A percentile compares a stretch with the other conserved stretches of the same genome.
phyloP scores from a whole-genome alignment of 2,888 invertebrate genomes.

The Eilema depressum region DNA sequence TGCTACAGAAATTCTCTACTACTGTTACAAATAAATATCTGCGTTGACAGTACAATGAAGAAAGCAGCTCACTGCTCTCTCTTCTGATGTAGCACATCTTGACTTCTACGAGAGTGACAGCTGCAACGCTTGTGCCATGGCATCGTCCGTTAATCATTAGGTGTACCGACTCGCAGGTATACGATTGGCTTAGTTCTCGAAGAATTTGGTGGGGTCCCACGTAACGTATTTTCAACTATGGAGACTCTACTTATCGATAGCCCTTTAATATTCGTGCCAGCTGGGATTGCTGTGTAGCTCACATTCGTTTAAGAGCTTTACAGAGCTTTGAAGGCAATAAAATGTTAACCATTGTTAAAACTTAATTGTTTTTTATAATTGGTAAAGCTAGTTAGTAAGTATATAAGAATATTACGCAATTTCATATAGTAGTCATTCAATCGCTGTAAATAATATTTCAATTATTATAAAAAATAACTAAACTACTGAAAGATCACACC shows the following conservation, averaged over 20 bases:
- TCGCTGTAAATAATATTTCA: constrained; percentile 6
- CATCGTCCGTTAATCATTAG: not conserved
- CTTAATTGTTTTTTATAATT: too few relatives aligned
- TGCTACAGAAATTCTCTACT: not conserved
- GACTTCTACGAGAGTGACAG: not conserved
- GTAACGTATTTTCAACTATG: too few relatives aligned
- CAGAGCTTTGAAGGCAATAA: too few relatives aligned
- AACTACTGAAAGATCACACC: too few relatives aligned
- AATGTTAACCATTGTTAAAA: too few relatives aligned
- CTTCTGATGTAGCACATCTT: not conserved
- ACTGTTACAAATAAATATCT: not conserved
- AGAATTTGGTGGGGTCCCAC: not conserved
- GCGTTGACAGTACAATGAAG: not conserved
- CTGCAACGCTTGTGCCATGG: not conserved
- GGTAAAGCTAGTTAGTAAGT: too few relatives aligned
- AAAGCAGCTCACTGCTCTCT: too few relatives aligned
- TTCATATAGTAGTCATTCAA: too few relatives aligned
- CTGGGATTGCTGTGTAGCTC: too few relatives aligned
- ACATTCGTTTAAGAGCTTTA: too few relatives aligned
- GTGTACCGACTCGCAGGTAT: not conserved
- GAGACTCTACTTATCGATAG: too few relatives aligned
- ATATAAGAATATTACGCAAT: too few relatives aligned
- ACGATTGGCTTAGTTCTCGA: not conserved
- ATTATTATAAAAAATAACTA: constrained; percentile 27
- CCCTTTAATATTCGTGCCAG: not conserved